phyloP scores from a whole-genome alignment of 2,113 vertebrate genomes.

The Anguilla japonica region DNA sequence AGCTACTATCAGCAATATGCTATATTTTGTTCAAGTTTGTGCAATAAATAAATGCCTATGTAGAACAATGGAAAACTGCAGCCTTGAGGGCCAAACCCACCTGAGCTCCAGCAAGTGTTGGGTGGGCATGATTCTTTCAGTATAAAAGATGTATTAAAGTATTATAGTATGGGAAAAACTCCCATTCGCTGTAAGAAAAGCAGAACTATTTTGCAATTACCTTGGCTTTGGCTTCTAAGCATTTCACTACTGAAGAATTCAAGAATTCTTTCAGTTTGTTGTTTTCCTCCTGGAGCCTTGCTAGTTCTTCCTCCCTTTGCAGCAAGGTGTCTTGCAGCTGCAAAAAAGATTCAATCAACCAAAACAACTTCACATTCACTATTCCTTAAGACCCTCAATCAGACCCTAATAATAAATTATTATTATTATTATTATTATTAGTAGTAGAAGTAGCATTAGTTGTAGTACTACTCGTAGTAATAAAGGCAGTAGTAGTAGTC shows the following conservation, averaged over 20 bases:
- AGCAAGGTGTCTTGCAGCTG: constrained; percentile 91
- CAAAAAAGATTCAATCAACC: constrained; percentile 1
- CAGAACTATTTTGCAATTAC: constrained; percentile 50
- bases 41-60: background rate
- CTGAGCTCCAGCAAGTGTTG: background rate
- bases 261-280: constrained; percentile 85
- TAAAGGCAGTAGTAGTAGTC: background rate
- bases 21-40: background rate
- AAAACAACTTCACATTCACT: background rate
- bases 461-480: background rate
- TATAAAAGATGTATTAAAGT: background rate
- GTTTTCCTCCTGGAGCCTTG: constrained; percentile 89
- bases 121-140: background rate
- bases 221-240: constrained; percentile 83
- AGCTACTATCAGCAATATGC: no score
- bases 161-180: background rate
- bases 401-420: background rate
- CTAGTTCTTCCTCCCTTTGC: constrained; percentile 92
- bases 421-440: background rate
- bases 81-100: background rate
- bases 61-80: background rate
- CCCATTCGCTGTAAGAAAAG: background rate
- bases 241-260: constrained; percentile 82
- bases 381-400: background rate
- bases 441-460: background rate